These are phyloP conservation scores for Agrochola lychnidis DNA, from an alignment of 2,888 invertebrate species.

Conservation along the genomic window DNA sequence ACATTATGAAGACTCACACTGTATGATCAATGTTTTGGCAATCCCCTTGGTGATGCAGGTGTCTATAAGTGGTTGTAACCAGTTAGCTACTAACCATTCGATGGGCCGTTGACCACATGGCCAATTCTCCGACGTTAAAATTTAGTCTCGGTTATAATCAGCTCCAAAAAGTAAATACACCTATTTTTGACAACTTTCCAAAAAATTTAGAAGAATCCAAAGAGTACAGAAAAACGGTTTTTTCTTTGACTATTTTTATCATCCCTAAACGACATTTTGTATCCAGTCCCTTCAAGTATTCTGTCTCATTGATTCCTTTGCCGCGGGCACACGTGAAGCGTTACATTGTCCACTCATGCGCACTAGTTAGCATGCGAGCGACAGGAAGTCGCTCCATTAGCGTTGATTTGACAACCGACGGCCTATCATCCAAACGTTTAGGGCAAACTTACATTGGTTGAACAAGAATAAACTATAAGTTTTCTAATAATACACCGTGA, in stretches of 20 bases:
- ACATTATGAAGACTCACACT: no score
- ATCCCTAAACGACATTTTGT: background rate
- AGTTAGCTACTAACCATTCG: background rate
- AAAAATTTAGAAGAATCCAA: background rate
- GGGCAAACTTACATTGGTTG: background rate
- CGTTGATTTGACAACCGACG: slow-evolving; percentile 69
- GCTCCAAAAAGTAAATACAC: no score
- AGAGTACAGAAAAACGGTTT: background rate
- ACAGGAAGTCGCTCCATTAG: slow-evolving; percentile 77
- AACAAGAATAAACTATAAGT: background rate
- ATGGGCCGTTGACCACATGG: background rate
- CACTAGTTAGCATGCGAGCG: slow-evolving; percentile 55
- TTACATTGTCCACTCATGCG: slow-evolving; percentile 43
- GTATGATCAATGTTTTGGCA: no score
- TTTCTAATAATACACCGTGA: background rate
- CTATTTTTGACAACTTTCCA: background rate
- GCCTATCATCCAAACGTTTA: slow-evolving; percentile 2
- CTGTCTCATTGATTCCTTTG: slow-evolving; percentile 5
- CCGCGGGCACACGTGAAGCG: slow-evolving; percentile 8
- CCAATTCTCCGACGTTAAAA: background rate
- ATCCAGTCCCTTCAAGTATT: background rate
- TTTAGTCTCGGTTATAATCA: background rate
- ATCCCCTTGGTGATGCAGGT: background rate
- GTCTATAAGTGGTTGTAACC: background rate
- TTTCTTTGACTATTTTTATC: background rate